Evolutionary conservation across 2,113 vertebrate genomes (phyloP).

Genomic region (Lycocorax pyrrhopterus): DNA sequence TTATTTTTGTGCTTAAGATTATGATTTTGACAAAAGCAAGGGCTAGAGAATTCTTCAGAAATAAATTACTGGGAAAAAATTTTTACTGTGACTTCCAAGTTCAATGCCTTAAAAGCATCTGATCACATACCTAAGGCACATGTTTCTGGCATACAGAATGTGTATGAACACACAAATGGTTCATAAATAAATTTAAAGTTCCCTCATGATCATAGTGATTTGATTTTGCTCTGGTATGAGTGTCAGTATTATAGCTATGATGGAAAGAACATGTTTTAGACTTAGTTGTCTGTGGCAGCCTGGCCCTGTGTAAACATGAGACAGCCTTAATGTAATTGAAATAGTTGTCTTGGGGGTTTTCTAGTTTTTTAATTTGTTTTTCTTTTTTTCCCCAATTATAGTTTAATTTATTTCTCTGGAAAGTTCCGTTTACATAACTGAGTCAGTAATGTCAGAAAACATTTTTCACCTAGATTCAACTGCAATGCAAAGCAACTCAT

Average conservation of each 20-base stretch:
- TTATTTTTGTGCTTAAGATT: background rate
- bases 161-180: background rate
- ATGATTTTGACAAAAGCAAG: background rate
- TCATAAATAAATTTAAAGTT: background rate
- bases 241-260: background rate
- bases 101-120: background rate
- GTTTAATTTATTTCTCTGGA: background rate
- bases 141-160: background rate
- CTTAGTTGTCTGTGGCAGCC: background rate
- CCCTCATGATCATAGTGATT: background rate
- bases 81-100: background rate
- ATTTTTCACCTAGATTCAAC: background rate
- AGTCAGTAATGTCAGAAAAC: background rate
- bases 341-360: background rate
- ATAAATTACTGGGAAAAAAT: background rate
- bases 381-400: background rate
- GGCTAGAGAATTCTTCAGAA: background rate
- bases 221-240: background rate
- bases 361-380: fast-evolving
- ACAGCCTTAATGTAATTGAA: background rate
- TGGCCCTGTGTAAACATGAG: background rate
- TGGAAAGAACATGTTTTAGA: background rate
- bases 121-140: background rate
- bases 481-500: background rate
- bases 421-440: background rate